Evolutionary conservation across 2,888 invertebrate species (phyloP).

Genomic region (Sinhomidia bicolor): DNA sequence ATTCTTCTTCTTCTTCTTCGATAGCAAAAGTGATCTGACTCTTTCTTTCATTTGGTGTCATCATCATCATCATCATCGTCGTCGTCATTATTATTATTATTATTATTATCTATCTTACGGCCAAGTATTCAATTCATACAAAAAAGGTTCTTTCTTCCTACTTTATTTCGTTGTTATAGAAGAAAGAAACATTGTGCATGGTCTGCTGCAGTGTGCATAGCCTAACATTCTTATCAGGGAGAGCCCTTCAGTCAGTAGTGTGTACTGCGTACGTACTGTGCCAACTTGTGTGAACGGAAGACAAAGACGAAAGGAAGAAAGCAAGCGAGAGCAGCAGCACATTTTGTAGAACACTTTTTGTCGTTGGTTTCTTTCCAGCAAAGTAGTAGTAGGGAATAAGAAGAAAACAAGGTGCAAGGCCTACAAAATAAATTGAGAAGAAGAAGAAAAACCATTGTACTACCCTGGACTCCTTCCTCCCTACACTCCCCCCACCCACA

Average conservation of each 20-base stretch:
- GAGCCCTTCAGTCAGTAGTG: slow-evolving; percentile 6
- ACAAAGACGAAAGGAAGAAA: too few relatives aligned
- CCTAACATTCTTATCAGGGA: not conserved
- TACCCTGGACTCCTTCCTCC: not conserved
- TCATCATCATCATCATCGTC: not conserved
- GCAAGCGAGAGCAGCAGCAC: too few relatives aligned
- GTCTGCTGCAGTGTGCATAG: not conserved
- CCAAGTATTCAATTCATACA: not conserved
- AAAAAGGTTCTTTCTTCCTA: too few relatives aligned
- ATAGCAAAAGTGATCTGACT: slow-evolving; percentile 65
- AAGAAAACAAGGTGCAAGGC: slow-evolving; percentile 65
- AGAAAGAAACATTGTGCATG: not conserved
- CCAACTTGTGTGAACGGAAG: not conserved
- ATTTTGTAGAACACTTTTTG: not conserved
- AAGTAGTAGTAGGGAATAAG: not conserved
- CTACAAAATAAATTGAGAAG: not conserved
- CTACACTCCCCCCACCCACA: too few relatives aligned
- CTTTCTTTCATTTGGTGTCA: slow-evolving; percentile 1
- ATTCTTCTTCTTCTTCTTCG: not conserved
- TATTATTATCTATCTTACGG: not conserved
- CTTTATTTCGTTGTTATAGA: too few relatives aligned
- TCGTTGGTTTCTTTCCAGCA: not conserved
- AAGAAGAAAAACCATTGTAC: slow-evolving; percentile 37
- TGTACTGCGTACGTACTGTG: not conserved
- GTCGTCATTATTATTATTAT: not conserved